Conservation (phyloP, 2,797 vertebrate species). For the Staurois parvus region DNA sequence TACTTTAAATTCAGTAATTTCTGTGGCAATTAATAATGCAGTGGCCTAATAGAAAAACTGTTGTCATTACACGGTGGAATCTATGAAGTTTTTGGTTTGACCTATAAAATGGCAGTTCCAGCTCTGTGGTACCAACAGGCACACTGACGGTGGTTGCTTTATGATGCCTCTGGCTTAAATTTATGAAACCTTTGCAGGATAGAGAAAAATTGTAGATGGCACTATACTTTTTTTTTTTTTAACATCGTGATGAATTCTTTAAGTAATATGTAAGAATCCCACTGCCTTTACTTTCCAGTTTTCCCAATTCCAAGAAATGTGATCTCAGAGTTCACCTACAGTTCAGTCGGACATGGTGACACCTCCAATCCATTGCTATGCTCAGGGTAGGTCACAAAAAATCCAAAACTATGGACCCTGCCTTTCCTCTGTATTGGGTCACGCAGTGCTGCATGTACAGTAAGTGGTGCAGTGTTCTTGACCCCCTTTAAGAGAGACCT, state of each 20-base stretch:
- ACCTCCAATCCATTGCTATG: no score
- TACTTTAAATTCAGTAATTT: slow-evolving; percentile 24
- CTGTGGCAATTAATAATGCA: slow-evolving; percentile 5
- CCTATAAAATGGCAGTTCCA: background rate
- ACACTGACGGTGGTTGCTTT: slow-evolving; percentile 46
- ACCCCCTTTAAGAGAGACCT: background rate
- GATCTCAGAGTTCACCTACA: no score
- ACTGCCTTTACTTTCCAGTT: no score
- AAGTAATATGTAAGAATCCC: no score
- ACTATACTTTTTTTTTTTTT: background rate
- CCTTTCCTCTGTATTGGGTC: background rate
- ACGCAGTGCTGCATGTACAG: no score
- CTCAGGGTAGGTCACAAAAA: background rate
- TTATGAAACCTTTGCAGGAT: background rate
- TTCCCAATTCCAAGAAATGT: no score
- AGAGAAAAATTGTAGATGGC: background rate
- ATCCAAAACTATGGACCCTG: background rate
- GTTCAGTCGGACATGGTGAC: no score
- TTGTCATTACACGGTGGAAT: background rate
- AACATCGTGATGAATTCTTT: background rate
- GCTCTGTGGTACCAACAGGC: background rate
- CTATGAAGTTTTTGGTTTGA: background rate
- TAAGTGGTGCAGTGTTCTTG: background rate
- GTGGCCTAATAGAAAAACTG: slow-evolving; percentile 18
- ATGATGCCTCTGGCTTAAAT: background rate